Conservation (phyloP, 2,888 invertebrate species). For the Ophion ellenae region DNA sequence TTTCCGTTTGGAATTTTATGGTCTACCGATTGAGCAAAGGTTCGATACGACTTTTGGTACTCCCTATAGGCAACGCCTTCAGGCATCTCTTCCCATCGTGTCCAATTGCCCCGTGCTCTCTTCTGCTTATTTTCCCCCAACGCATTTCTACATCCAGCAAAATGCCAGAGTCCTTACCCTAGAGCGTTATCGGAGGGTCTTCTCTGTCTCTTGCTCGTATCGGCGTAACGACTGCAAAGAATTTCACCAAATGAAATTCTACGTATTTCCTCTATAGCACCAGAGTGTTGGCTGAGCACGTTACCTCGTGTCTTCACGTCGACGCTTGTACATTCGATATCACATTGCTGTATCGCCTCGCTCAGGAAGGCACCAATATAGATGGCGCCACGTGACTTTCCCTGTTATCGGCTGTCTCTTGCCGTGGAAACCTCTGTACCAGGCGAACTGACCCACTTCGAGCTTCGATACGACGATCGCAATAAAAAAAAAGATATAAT, state of each 20-base stretch:
- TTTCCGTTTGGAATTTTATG: conserved; percentile 1
- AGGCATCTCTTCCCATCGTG: conserved; percentile 29
- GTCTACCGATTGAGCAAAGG: not conserved
- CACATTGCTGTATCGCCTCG: not conserved
- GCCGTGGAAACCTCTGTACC: not conserved
- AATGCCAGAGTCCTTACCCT: conserved; percentile 46
- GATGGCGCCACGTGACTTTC: not conserved
- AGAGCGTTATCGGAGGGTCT: conserved; percentile 31
- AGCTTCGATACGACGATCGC: not conserved
- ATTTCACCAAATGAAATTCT: conserved; percentile 80
- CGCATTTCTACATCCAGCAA: conserved; percentile 17
- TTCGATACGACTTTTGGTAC: not conserved
- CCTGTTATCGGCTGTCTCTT: not conserved
- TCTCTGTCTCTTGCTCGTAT: conserved; percentile 50
- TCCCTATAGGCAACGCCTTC: conserved; percentile 5
- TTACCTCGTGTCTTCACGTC: conserved; percentile 6
- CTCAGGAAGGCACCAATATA: not conserved
- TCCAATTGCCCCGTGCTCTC: conserved; percentile 31
- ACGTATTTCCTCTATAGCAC: conserved; percentile 50
- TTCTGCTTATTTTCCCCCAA: conserved; percentile 11
- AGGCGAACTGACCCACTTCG: conserved; percentile 19
- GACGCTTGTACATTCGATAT: conserved; percentile 36
- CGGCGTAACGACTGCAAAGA: conserved; percentile 78
- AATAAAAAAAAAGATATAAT: not conserved
- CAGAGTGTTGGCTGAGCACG: conserved; percentile 4